These are phyloP conservation scores for Spermophilus dauricus DNA, from an alignment of 2,113 vertebrate genomes.

Conservation along the genomic window DNA sequence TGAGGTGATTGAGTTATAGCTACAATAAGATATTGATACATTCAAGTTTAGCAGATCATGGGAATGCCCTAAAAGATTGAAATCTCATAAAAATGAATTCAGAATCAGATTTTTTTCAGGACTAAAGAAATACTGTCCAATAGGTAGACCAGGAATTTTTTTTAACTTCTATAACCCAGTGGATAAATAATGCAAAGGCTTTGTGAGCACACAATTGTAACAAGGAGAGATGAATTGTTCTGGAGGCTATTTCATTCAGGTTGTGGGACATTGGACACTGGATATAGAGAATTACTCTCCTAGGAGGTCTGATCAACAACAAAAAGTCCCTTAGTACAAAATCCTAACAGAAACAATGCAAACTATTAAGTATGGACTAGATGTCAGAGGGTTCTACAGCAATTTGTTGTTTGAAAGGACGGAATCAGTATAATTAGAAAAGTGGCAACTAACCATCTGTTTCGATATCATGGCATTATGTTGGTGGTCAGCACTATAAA, in stretches of 20 bases:
- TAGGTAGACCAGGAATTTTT: background rate
- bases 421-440: conserved; percentile 16
- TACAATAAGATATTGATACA: background rate
- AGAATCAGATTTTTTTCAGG: conserved; percentile 41
- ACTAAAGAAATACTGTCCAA: background rate
- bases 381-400: background rate
- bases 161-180: background rate
- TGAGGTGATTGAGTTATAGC: conserved; percentile 15
- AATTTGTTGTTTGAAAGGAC: conserved; percentile 54
- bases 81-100: background rate
- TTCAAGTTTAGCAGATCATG: background rate
- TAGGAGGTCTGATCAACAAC: background rate
- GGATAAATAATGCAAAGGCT: background rate
- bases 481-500: conserved; percentile 39
- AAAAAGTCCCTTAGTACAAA: background rate
- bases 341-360: background rate
- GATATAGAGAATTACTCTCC: background rate
- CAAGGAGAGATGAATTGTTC: background rate
- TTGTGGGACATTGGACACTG: background rate
- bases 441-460: conserved; percentile 75
- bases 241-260: background rate
- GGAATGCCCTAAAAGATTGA: background rate
- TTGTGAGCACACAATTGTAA: background rate
- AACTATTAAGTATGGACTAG: background rate
- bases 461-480: background rate